Evolutionary conservation across 1,140 invertebrate species (phyloP), one percentile per base, ranked within the genome.

Genomic region (Drosophila busckii): DNA sequence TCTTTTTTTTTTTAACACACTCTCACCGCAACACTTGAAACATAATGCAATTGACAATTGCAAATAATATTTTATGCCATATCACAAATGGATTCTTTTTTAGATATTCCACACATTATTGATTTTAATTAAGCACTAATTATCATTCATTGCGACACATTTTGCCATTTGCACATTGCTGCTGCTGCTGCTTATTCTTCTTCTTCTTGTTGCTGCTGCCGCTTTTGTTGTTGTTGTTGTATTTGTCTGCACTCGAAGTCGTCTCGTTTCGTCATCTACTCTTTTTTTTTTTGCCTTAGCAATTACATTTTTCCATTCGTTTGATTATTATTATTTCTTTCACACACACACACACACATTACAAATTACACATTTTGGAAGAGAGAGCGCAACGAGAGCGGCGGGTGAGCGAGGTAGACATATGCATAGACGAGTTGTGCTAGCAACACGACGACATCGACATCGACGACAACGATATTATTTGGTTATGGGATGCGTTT

Each of bases 81-180:
- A 64, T 78, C 62, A 68, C 45, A 66, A 65, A 32, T 65, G 22
- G 61, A 59, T 63, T 82, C 56, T 49, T 58, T 60, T 67, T 67
- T 67, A 73, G 67, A 67, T 61, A 65, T 63, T 54, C n/a, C n/a
- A n/a, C n/a, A n/a, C 58, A 78, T 78, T 78, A 80, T 80, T 80
- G 73, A 80, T 80, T 80, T 80, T 55, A 80, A 80, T 80, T 82
- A 80, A 82, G 68, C 75, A 82, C 73, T 80, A 80, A 80, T 80
- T 80, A 82, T 82, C 69, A 80, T 80, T 82, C 59, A 80, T 63
- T 63, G 60, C 59, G 63, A 64, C 66, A 70, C 58, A 61, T 70
- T 54, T 61, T 41, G 66, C 70, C 54, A 75, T 73, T 73, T 73
- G 70, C 70, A 73, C 69, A 61, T 66, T 66, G 50, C 31, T n/a